Conservation (phyloP, 2,113 vertebrate genomes). For the Neoarius graeffei region DNA sequence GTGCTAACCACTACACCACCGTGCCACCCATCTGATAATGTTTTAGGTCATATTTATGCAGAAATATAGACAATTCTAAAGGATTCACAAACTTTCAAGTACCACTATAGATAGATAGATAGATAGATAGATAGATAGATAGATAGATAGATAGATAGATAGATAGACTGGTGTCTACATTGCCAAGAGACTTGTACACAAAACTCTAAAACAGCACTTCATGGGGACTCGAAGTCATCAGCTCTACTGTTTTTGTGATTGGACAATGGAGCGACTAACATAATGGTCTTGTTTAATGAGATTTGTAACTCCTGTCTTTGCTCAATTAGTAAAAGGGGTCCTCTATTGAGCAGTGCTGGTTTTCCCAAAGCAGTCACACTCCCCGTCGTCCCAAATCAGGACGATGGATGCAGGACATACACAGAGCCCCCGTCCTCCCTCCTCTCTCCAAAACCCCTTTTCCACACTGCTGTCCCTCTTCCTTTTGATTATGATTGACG, state of each 20-base stretch:
- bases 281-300: slow-evolving; percentile 68
- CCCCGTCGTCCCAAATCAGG: slow-evolving; percentile 65
- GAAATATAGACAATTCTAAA: too few relatives aligned
- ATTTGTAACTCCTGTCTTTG: slow-evolving; percentile 73
- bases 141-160: too few relatives aligned
- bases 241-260: slow-evolving; percentile 62
- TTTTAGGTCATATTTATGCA: too few relatives aligned
- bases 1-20: too few relatives aligned
- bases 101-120: too few relatives aligned
- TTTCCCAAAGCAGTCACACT: slow-evolving; percentile 67
- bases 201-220: neutral
- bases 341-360: slow-evolving; percentile 63
- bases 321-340: slow-evolving; percentile 74
- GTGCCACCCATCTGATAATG: too few relatives aligned
- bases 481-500: slow-evolving; percentile 80
- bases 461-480: slow-evolving; percentile 44
- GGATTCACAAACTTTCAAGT: too few relatives aligned
- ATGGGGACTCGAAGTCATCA: neutral
- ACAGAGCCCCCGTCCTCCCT: slow-evolving; percentile 26
- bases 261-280: slow-evolving; percentile 68
- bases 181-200: neutral
- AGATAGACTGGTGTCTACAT: neutral
- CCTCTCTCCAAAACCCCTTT: slow-evolving; percentile 13
- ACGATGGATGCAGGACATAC: slow-evolving; percentile 65
- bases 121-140: too few relatives aligned